Evolutionary conservation across 1,140 invertebrate species (phyloP).

Genomic region (Meloidogyne floridensis): DNA sequence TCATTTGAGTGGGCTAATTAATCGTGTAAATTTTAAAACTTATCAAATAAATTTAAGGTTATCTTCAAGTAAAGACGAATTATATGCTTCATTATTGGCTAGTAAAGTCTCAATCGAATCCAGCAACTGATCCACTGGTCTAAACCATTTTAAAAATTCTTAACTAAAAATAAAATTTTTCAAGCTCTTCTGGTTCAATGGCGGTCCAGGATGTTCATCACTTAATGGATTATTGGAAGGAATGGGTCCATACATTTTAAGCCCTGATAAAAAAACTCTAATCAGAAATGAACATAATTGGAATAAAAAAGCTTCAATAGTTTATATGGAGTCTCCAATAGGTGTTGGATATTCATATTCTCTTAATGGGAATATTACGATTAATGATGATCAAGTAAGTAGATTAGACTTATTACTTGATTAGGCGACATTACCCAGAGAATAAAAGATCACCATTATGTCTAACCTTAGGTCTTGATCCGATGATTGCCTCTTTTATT

Average conservation of each 20-base stretch:
- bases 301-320: conserved; percentile 52
- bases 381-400: conserved; percentile 3
- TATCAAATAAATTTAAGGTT: conserved; percentile 16
- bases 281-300: conserved; percentile 66
- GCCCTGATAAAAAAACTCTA: conserved; percentile 57
- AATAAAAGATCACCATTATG: background rate
- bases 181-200: conserved; percentile 38
- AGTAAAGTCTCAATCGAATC: conserved; percentile 67
- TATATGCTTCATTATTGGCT: conserved; percentile 67
- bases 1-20: no score
- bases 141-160: background rate
- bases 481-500: no score
- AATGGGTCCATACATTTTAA: conserved; percentile 69
- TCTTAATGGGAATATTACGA: conserved; percentile 24
- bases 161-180: background rate
- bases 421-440: no score
- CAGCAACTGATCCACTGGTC: conserved; percentile 68
- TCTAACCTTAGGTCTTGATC: no score
- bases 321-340: conserved; percentile 54
- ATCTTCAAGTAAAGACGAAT: conserved; percentile 7
- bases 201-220: conserved; percentile 71
- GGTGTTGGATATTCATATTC: conserved; percentile 44
- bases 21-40: no score
- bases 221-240: conserved; percentile 69
- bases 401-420: no score